Evolutionary conservation across 1,140 invertebrate species (phyloP).

Genomic region (Colletes gigas): DNA sequence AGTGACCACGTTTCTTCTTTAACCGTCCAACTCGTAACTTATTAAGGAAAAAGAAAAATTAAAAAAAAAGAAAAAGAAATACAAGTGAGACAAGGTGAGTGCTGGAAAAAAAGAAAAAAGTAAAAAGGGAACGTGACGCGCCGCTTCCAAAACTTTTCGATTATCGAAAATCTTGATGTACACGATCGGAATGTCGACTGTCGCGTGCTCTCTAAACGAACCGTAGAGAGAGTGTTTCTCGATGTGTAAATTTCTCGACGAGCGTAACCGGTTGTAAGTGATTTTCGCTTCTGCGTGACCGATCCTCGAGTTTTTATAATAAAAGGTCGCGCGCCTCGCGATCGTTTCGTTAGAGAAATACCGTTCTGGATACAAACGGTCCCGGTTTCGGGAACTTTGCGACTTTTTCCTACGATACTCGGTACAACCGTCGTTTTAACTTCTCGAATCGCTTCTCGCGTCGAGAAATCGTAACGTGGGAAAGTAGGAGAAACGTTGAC

Average conservation of each 20-base stretch:
- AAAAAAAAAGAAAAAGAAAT: not conserved
- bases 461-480: too few species aligned
- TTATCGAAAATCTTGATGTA: not conserved
- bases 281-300: not conserved
- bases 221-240: not conserved
- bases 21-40: conserved; percentile 52
- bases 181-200: not conserved
- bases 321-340: too few species aligned
- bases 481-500: too few species aligned
- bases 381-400: too few species aligned
- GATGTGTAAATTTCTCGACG: not conserved
- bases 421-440: too few species aligned
- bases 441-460: too few species aligned
- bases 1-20: conserved; percentile 73
- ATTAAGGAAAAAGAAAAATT: conserved; percentile 35
- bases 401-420: too few species aligned
- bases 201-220: not conserved
- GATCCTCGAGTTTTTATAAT: too few species aligned
- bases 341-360: too few species aligned
- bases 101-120: conserved; percentile 18
- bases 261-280: not conserved
- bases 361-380: too few species aligned
- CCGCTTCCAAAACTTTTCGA: not conserved
- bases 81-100: conserved; percentile 74
- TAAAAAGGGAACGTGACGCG: not conserved